Evolutionary conservation across 1,140 invertebrate genomes (phyloP).

Genomic region (Papilio polyxenes): DNA sequence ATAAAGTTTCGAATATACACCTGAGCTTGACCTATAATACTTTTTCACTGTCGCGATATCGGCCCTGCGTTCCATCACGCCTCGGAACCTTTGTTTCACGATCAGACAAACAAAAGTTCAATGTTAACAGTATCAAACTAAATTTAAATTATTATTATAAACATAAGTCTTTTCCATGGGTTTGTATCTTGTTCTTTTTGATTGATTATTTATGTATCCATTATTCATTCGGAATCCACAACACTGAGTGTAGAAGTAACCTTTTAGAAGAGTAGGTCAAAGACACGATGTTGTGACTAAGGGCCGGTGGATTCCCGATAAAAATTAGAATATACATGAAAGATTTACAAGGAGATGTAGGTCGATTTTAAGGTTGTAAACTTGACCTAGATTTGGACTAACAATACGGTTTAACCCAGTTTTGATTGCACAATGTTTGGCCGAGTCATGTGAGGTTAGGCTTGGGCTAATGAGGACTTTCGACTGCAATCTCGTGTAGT

Average conservation of each 20-base stretch:
- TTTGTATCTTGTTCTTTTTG: constrained; percentile 13
- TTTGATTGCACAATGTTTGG: constrained; percentile 61
- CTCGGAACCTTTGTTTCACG: constrained; percentile 41
- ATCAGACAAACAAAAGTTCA: constrained; percentile 32
- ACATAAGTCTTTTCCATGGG: constrained; percentile 2
- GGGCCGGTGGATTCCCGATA: constrained; percentile 23
- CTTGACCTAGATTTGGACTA: constrained; percentile 60
- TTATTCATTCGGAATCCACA: background rate
- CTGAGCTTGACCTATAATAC: constrained; percentile 46
- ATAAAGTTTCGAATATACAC: constrained; percentile 11
- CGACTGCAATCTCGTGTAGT: constrained; percentile 41
- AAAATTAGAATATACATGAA: constrained; percentile 20
- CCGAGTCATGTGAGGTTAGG: constrained; percentile 54
- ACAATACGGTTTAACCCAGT: constrained; percentile 61
- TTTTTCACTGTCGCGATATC: constrained; percentile 34
- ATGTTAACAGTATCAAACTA: constrained; percentile 30
- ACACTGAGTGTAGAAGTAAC: constrained; percentile 7
- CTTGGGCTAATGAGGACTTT: constrained; percentile 56
- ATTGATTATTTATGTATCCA: constrained; percentile 11
- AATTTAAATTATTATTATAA: constrained; percentile 19
- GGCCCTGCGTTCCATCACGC: constrained; percentile 23
- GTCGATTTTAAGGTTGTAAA: constrained; percentile 49
- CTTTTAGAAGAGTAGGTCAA: constrained; percentile 24
- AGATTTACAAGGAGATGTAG: constrained; percentile 27
- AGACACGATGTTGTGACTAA: constrained; percentile 22